A percentile compares a stretch with the other conserved stretches of the same genome.
These are phyloP conservation scores for Rhincodon typus DNA, from an alignment of 2,797 vertebrate genomes.

Conservation along the genomic window DNA sequence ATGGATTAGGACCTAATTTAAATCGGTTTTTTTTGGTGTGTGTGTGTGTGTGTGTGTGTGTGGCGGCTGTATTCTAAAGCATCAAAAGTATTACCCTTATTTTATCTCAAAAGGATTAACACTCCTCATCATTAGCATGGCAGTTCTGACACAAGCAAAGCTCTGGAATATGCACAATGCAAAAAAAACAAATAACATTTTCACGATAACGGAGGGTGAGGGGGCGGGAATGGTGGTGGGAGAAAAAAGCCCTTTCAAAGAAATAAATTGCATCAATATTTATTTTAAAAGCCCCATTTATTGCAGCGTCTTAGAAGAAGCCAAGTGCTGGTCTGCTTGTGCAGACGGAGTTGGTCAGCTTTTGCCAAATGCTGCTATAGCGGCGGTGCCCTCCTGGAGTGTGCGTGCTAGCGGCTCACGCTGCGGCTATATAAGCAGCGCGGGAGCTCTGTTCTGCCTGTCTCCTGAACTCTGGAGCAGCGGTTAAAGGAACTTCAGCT, in stretches of 20 bases:
- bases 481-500: slow-evolving; percentile 40
- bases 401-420: slow-evolving; percentile 33
- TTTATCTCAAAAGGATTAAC: neutral
- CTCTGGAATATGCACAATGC: neutral
- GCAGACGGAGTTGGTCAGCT: neutral
- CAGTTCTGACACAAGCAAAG: neutral
- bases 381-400: neutral
- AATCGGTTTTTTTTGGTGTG: neutral
- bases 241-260: neutral
- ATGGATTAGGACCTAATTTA: neutral
- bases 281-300: neutral
- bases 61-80: neutral
- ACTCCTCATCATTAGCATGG: neutral
- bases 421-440: slow-evolving; percentile 34
- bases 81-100: no score
- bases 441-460: slow-evolving; percentile 59
- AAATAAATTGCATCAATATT: neutral
- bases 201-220: neutral
- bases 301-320: neutral
- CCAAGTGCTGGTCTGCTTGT: neutral
- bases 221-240: no score
- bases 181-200: neutral
- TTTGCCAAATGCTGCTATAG: neutral
- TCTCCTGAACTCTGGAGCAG: slow-evolving; percentile 84
- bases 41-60: no score